Base-by-base conservation (phyloP, 1,140 invertebrate genomes). In the Rhyzopertha dominica region DNA sequence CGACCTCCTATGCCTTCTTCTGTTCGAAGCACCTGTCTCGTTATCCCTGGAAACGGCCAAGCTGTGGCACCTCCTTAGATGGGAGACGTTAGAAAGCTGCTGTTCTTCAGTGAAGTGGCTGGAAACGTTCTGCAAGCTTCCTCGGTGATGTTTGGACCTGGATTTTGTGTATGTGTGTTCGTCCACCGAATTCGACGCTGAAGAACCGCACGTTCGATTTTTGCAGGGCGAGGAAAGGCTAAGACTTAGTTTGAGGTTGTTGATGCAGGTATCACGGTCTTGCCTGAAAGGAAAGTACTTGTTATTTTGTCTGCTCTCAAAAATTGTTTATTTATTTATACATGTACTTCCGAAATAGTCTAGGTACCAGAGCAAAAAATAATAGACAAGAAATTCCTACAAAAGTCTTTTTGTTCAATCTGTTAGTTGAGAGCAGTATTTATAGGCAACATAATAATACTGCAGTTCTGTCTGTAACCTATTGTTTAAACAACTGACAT, bases 1-100 rank as follows among this genome's bases (percentile, higher is more conserved):
- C 17, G 81, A 80, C 51, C 81, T 74, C 44, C 79, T 77, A 42
- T 72, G 74, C 53, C 75, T 73, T 37, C 74, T 73, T 55, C 75
- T 73, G 50, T 54, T 58, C 13, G 66, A 57, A 2, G 59, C 61
- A n/a, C 54, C 63, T 23, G 58, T 61, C 42, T 61, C 77, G 65
- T 85, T 81, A 63, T 86, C 84, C 59, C 82, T 76, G 61, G 85
- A 84, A 28, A 85, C 80, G 29, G 84, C 84, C 54, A 86, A 77
- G 59, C 83, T 85, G 52, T 80, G 71, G 49, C 82, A 84, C 28
- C 84, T 74, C 22, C 84, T 74, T 56, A 87, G 67, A 49, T 80
- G 78, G 47, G 80, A 81, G 46, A 76, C 59, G 30, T 67, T 64
- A 14, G 73, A 69, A 5, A 26, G 19, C 32, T 47, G 20, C 12